Percentiles rank a stretch among this genome's conserved stretches.
Conservation (phyloP, 37 sponge, comb jelly and placozoan genomes). For the Chondrosia reniformis region DNA sequence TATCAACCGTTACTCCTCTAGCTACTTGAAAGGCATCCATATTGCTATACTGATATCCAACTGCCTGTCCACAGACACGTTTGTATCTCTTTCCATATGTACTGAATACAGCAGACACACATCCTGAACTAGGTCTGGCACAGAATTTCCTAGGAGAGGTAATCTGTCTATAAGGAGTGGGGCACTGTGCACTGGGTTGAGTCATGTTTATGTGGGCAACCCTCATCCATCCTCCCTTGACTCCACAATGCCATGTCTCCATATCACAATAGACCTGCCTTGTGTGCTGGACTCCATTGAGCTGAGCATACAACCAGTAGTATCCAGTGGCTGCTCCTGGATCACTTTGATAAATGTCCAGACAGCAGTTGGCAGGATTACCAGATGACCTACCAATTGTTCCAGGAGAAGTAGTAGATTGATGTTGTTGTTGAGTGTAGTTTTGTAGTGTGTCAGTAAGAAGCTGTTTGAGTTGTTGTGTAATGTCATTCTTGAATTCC, state of each 20-base stretch:
- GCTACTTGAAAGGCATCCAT: neutral
- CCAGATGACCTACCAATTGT: neutral
- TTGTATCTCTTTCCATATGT: neutral
- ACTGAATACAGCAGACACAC: neutral
- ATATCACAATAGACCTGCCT: conserved; percentile 12
- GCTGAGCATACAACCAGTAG: neutral
- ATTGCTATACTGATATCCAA: neutral
- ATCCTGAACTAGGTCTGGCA: neutral
- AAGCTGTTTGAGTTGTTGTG: too few species aligned
- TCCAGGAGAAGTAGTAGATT: neutral
- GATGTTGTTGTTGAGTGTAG: neutral
- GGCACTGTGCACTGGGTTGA: neutral
- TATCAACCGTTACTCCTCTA: neutral
- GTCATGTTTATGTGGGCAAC: neutral
- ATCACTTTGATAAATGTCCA: neutral
- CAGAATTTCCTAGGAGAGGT: neutral
- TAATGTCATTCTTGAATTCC: neutral
- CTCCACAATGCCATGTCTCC: neutral
- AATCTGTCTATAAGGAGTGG: neutral
- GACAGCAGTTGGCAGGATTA: conserved; percentile 4
- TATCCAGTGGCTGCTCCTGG: neutral
- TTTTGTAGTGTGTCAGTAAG: too few species aligned
- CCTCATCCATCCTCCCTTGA: conserved; percentile 18
- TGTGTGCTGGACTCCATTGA: neutral
- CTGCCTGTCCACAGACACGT: conserved; percentile 10